A percentile compares a stretch with the other conserved stretches of the same genome.
phyloP scores from a whole-genome alignment of 2,888 invertebrate genomes.

The Nephrocerus scutellatus region DNA sequence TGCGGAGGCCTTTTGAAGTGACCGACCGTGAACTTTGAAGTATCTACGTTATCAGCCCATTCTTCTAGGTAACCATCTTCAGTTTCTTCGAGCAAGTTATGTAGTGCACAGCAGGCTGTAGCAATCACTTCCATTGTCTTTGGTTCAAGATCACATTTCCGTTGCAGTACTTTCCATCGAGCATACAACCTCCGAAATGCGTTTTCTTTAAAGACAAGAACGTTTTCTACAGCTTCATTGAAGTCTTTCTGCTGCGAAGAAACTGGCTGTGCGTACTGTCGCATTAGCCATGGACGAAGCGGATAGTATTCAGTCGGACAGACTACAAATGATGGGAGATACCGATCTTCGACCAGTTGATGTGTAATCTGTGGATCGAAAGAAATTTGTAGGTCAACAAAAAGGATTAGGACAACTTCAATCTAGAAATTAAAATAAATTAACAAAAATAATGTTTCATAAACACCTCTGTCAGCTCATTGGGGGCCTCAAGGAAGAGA shows the following conservation, averaged over 20 bases:
- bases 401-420: slow-evolving; percentile 3
- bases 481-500: slow-evolving; percentile 30
- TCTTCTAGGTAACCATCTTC: slow-evolving; percentile 35
- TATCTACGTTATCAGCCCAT: slow-evolving; percentile 35
- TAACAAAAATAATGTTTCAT: not conserved
- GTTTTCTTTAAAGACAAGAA: slow-evolving; percentile 35
- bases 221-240: slow-evolving; percentile 38
- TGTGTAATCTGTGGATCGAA: slow-evolving; percentile 16
- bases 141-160: slow-evolving; percentile 35
- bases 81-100: slow-evolving; percentile 39
- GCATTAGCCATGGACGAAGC: slow-evolving; percentile 39
- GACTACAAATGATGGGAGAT: slow-evolving; percentile 34
- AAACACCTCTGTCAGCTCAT: slow-evolving; percentile 28
- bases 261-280: slow-evolving; percentile 32
- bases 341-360: slow-evolving; percentile 27
- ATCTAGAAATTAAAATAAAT: too few species aligned
- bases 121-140: slow-evolving; percentile 39
- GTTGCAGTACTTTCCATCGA: slow-evolving; percentile 40
- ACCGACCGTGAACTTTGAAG: too few species aligned
- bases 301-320: slow-evolving; percentile 35
- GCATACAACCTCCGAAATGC: slow-evolving; percentile 40
- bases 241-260: slow-evolving; percentile 37
- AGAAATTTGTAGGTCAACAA: slow-evolving; percentile 10
- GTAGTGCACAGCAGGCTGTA: slow-evolving; percentile 39
- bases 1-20: too few species aligned